Evolutionary conservation across 2,888 invertebrate species (phyloP), one percentile per base, ranked within the genome.

Genomic region (Mesopsocus fuscifrons): DNA sequence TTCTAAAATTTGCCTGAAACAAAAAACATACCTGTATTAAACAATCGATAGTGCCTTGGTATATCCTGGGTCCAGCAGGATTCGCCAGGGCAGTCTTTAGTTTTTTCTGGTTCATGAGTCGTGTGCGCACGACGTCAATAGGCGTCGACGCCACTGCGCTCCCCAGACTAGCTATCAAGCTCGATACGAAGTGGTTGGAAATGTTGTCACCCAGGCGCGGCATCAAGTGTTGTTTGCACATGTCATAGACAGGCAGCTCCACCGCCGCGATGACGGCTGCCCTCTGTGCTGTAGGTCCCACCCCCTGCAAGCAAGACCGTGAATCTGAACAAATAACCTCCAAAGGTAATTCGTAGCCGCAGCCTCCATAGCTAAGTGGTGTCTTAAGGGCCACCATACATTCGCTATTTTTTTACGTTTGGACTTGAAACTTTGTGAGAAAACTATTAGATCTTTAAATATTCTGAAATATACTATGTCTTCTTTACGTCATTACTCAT

Each of bases 71-170:
- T 20, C 51, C 47, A 23, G 66, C 54, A 18, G 64, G 58, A 34
- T 67, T 67, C 23, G 45, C 47, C 45, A 72, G 59, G 51, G 47
- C 42, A 34, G 59, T 56, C 53, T 67, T 68, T 35, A 70, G 53
- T 49, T 64, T 67, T 53, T 74, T 75, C 68, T 94, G 92, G 65
- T 89, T 91, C 94, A 94, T 94, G 52, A 94, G 63, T 49, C 92
- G 73, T 41, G 92, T 92, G 89, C 91, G 64, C 33, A 92, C 73
- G 47, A 94, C 92, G 64, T 94, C 92, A 45, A 94, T 77, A 22
- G 94, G 94, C 44, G 88, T 92, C 45, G 91, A 91, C 46, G 91
- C 89, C 47, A 94, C 69, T 23, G 92, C 91, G 57, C 89, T 91
- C 49, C 87, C 87, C 54, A 92, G 69, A 58, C 89, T 89, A 50